Evolutionary conservation across 2,113 vertebrate species (phyloP).

Genomic region (Nesogale talazaci): DNA sequence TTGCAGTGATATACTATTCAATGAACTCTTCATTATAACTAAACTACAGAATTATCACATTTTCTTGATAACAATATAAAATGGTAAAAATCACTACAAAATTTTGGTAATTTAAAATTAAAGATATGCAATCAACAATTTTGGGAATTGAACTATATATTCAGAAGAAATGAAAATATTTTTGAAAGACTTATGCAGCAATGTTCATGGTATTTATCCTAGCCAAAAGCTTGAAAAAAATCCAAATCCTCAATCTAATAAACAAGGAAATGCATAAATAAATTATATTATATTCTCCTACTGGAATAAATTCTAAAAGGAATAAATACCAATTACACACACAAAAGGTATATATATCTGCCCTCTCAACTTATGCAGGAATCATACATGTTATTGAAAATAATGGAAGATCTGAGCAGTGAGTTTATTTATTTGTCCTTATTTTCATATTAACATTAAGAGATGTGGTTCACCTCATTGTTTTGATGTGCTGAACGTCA

Average conservation of each 20-base stretch:
- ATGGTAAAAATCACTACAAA: background rate
- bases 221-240: background rate
- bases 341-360: background rate
- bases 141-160: background rate
- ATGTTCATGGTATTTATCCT: background rate
- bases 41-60: background rate
- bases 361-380: conserved; percentile 27
- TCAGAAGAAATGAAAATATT: background rate
- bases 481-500: conserved; percentile 52
- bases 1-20: too few species aligned
- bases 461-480: conserved; percentile 18
- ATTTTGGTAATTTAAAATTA: background rate
- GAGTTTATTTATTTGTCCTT: conserved; percentile 47
- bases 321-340: background rate
- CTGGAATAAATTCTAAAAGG: background rate
- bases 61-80: background rate
- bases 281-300: background rate
- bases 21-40: too few species aligned
- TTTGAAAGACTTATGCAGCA: background rate
- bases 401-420: conserved; percentile 45
- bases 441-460: conserved; percentile 58
- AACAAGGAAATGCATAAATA: background rate
- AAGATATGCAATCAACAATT: background rate
- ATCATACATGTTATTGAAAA: conserved; percentile 48
- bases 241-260: background rate